phyloP scores from a whole-genome alignment of 2,113 vertebrate genomes.

The Ictidomys tridecemlineatus region DNA sequence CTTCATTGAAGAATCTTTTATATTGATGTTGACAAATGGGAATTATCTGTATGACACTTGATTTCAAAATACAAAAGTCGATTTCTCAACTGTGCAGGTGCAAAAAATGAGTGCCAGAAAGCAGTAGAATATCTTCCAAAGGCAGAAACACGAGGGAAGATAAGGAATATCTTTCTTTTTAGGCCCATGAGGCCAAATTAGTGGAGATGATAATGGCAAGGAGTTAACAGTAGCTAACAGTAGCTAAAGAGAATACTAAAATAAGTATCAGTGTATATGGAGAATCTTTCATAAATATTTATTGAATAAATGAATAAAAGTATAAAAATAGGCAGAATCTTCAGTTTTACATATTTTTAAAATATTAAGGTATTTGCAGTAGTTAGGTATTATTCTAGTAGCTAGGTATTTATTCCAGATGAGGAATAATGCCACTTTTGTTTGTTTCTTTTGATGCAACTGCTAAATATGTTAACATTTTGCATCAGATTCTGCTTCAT shows the following conservation, averaged over 20 bases:
- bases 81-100: background rate
- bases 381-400: background rate
- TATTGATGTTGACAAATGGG: background rate
- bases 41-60: background rate
- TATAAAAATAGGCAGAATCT: background rate
- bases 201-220: background rate
- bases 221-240: background rate
- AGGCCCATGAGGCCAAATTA: background rate
- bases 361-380: background rate
- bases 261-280: background rate
- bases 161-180: background rate
- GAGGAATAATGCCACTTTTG: constrained; percentile 24
- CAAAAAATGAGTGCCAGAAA: background rate
- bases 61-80: background rate
- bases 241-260: background rate
- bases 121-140: background rate
- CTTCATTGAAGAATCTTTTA: constrained; percentile 3
- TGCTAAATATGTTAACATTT: background rate
- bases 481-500: background rate
- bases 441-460: background rate
- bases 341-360: background rate
- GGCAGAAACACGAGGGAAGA: background rate
- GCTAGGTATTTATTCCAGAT: background rate
- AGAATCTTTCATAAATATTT: background rate
- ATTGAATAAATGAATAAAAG: background rate